Percentiles rank a stretch among this genome's conserved stretches.
phyloP scores from a whole-genome alignment of 2,797 vertebrate species.

The Anabas testudineus region DNA sequence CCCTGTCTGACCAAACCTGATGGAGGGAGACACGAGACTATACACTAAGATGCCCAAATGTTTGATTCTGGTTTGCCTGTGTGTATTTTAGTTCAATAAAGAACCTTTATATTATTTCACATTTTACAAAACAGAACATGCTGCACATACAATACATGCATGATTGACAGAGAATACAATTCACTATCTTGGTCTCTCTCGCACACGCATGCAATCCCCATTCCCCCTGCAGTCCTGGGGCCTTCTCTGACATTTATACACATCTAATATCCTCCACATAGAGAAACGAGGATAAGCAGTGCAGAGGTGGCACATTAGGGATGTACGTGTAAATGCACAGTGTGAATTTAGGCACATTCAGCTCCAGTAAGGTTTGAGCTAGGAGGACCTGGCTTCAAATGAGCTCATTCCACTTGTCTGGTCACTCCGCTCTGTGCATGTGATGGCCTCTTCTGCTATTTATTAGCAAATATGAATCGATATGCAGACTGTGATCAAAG shows the following conservation, averaged over 20 bases:
- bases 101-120: neutral
- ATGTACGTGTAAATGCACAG: constrained; percentile 22
- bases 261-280: constrained; percentile 3
- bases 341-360: constrained; percentile 31
- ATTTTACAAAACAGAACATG: neutral
- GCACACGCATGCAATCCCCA: neutral
- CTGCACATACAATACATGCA: neutral
- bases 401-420: neutral
- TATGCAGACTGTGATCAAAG: neutral
- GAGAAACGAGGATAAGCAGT: constrained; percentile 57
- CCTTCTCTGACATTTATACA: constrained; percentile 55
- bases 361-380: neutral
- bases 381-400: neutral
- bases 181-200: neutral
- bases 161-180: neutral
- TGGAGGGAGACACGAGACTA: neutral
- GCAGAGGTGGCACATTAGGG: constrained; percentile 51
- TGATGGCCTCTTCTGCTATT: neutral
- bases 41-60: neutral
- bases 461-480: too few relatives aligned
- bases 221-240: constrained; percentile 20
- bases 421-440: neutral
- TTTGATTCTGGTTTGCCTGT: neutral
- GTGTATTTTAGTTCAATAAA: neutral
- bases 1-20: constrained; percentile 20